phyloP scores from a whole-genome alignment of 1,140 invertebrate genomes.

The Coboldia fuscipes region DNA sequence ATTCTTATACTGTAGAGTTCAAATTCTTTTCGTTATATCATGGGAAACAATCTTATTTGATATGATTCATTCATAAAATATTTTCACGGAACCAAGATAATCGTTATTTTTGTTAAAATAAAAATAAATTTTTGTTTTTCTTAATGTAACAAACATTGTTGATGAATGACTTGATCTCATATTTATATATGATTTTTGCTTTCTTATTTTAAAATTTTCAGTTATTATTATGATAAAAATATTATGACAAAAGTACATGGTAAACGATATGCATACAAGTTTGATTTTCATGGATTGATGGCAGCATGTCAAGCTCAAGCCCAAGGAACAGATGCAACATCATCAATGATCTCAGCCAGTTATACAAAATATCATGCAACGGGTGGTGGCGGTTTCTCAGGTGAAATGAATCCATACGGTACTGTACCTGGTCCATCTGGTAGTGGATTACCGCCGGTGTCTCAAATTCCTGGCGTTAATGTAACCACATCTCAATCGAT shows the following conservation, averaged over 20 bases:
- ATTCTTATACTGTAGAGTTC: too few species aligned
- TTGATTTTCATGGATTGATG: slow-evolving; percentile 70
- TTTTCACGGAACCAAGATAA: too few species aligned
- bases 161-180: too few species aligned
- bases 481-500: slow-evolving; percentile 8
- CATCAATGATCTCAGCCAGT: slow-evolving; percentile 15
- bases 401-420: slow-evolving; percentile 3
- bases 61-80: too few species aligned
- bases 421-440: slow-evolving; percentile 5
- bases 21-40: too few species aligned
- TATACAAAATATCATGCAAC: slow-evolving; percentile 13
- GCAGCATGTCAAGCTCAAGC: slow-evolving; percentile 63
- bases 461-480: slow-evolving; percentile 9
- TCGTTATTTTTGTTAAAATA: too few species aligned
- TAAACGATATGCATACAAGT: slow-evolving; percentile 82
- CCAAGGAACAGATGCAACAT: slow-evolving; percentile 20
- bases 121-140: too few species aligned
- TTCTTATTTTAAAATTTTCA: too few species aligned
- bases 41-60: too few species aligned
- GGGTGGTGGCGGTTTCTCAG: slow-evolving; percentile 11
- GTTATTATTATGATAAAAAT: slow-evolving; percentile 98
- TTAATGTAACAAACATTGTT: too few species aligned
- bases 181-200: too few species aligned
- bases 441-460: slow-evolving; percentile 13
- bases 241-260: slow-evolving; percentile 91